A percentile compares a stretch with the other conserved stretches of the same genome.
These are phyloP conservation scores for Ephialtes manifestator DNA, from an alignment of 2,888 invertebrate species.

Conservation along the genomic window DNA sequence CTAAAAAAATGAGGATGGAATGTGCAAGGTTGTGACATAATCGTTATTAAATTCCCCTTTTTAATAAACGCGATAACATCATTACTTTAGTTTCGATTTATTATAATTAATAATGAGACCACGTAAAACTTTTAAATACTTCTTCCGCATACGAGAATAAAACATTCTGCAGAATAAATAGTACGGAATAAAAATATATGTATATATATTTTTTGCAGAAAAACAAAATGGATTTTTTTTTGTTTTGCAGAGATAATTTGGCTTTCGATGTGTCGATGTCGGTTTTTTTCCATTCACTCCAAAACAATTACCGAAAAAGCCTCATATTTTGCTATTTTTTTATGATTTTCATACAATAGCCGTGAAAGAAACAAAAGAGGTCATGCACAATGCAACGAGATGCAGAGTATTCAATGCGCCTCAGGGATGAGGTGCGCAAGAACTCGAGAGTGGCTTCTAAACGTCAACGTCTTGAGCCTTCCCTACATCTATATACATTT, in stretches of 20 bases:
- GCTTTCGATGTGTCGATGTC: not conserved
- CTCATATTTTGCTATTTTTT: not conserved
- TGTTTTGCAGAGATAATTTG: not conserved
- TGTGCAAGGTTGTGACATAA: too few relatives aligned
- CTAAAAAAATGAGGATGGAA: too few relatives aligned
- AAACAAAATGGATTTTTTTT: too few relatives aligned
- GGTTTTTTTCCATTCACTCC: not conserved
- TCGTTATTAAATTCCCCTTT: not conserved
- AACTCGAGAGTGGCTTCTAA: conserved; percentile 50
- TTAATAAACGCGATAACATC: not conserved
- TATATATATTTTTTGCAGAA: too few relatives aligned
- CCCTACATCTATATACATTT: conserved; percentile 19
- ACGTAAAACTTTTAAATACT: not conserved
- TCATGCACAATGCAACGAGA: conserved; percentile 26
- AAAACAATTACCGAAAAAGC: conserved; percentile 17
- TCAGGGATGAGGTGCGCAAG: conserved; percentile 37
- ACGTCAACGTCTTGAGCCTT: conserved; percentile 41
- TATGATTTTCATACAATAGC: not conserved
- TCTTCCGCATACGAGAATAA: not conserved
- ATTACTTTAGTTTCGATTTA: not conserved
- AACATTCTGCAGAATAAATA: too few relatives aligned
- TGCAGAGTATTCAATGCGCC: conserved; percentile 35
- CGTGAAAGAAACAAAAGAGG: conserved; percentile 27
- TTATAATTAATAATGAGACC: conserved; percentile 4
- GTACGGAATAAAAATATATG: too few relatives aligned